Conservation (phyloP, 2,797 vertebrate species). For the Dromococcyx pavoninus region DNA sequence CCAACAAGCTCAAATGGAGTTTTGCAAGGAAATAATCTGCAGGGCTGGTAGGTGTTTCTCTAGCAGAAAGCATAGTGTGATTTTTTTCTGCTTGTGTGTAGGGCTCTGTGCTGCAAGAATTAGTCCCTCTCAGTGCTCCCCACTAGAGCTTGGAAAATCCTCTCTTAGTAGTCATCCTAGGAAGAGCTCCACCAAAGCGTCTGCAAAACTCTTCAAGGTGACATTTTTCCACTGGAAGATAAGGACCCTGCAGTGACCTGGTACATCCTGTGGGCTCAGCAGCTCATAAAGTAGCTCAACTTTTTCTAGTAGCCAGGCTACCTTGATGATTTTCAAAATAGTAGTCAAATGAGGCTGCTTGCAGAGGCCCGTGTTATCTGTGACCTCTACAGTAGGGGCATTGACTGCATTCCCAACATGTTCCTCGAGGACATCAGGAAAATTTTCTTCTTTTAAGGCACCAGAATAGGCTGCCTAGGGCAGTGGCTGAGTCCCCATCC, state of each 20-base stretch:
- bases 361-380: neutral
- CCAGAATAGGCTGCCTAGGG: too few species aligned
- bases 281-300: neutral
- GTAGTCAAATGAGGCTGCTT: neutral
- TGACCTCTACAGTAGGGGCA: neutral
- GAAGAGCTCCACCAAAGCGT: neutral
- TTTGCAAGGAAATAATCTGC: neutral
- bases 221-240: neutral
- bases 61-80: neutral
- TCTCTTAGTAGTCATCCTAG: neutral
- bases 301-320: neutral
- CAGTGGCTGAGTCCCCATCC: too few species aligned
- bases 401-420: accelerated
- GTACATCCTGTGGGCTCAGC: neutral
- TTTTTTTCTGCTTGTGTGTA: neutral
- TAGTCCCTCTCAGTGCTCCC: neutral
- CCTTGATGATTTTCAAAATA: neutral
- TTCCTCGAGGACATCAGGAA: neutral
- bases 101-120: neutral
- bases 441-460: too few species aligned
- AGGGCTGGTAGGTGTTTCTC: neutral
- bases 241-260: neutral
- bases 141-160: neutral
- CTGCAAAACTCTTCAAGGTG: neutral
- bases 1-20: neutral